Evolutionary conservation across 2,888 invertebrate species (phyloP).

Genomic region (Lasioglossum oenotherae): DNA sequence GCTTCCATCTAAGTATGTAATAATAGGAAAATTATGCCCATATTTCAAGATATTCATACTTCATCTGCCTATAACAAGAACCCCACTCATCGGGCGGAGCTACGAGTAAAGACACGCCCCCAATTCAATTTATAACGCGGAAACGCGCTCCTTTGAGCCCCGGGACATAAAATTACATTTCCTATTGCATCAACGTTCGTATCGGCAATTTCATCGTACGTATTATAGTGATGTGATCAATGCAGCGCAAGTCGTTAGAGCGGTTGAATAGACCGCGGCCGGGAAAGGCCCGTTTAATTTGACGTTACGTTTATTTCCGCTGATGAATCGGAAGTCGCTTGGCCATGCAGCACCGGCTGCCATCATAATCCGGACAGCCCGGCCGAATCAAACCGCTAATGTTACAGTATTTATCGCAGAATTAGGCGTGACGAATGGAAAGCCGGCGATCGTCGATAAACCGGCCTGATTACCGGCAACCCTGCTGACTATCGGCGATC

Average conservation of each 20-base stretch:
- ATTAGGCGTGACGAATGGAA: constrained; percentile 68
- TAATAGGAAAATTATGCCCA: not conserved
- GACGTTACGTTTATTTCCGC: constrained; percentile 20
- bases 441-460: constrained; percentile 60
- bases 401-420: constrained; percentile 66
- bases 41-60: not conserved
- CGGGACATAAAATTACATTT: not conserved
- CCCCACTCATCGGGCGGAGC: not conserved
- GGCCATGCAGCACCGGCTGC: not conserved
- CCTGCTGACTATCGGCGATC: constrained; percentile 43
- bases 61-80: not conserved
- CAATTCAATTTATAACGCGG: not conserved
- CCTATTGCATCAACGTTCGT: not conserved
- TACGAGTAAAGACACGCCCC: not conserved
- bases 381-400: constrained; percentile 65
- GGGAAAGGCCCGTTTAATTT: constrained; percentile 3
- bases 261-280: not conserved
- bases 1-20: not conserved
- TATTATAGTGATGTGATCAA: not conserved
- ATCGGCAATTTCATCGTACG: no score
- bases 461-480: constrained; percentile 55
- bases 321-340: constrained; percentile 7
- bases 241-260: constrained; percentile 13
- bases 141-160: not conserved
- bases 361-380: constrained; percentile 39